phyloP scores from a whole-genome alignment of 2,888 invertebrate species.

The Apodemia zela region DNA sequence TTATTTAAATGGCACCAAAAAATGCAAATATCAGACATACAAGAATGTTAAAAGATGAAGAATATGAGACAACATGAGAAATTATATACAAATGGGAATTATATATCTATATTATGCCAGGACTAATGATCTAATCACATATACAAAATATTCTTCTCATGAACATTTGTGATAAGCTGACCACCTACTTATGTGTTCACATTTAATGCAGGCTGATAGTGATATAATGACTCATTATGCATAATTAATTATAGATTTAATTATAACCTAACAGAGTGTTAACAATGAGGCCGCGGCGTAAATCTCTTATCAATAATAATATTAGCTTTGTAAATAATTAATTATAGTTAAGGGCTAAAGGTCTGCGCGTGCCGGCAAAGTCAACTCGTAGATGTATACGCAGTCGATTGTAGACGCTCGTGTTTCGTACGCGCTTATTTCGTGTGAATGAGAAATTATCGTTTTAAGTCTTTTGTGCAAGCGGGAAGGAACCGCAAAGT shows the following conservation, averaged over 20 bases:
- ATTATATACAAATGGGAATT: too few relatives aligned
- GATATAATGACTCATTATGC: constrained; percentile 39
- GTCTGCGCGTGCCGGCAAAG: constrained; percentile 65
- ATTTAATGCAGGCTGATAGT: constrained; percentile 14
- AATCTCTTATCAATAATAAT: constrained; percentile 56
- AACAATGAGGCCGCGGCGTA: constrained; percentile 61
- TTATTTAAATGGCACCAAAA: too few relatives aligned
- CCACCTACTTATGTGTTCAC: background rate
- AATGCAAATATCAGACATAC: background rate
- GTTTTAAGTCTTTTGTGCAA: constrained; percentile 81
- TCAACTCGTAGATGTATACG: constrained; percentile 41
- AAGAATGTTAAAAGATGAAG: too few relatives aligned
- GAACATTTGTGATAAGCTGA: background rate
- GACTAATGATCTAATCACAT: background rate
- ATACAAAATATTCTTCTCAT: constrained; percentile 7
- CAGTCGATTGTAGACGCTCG: constrained; percentile 49
- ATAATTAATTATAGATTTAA: constrained; percentile 53
- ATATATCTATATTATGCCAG: background rate
- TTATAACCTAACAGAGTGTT: constrained; percentile 47
- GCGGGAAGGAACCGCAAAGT: constrained; percentile 82
- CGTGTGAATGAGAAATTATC: constrained; percentile 81
- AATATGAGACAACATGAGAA: too few relatives aligned
- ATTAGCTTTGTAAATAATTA: constrained; percentile 67
- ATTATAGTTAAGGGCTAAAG: constrained; percentile 68
- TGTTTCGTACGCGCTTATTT: constrained; percentile 29